Evolutionary conservation across 2,797 vertebrate species (phyloP).

Genomic region (Hapalemur alaotrensis): DNA sequence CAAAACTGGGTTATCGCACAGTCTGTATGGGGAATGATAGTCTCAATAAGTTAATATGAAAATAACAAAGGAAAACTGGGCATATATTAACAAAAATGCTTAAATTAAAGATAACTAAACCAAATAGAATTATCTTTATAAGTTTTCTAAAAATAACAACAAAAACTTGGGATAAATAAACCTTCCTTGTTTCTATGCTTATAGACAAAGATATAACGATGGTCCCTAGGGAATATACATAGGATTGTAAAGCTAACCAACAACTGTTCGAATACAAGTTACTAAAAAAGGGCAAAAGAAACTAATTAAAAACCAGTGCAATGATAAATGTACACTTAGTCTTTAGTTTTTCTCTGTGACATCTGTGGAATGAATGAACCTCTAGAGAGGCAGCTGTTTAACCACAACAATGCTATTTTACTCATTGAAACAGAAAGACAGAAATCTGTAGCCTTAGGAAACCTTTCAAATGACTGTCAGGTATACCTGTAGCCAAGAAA

Average conservation of each 20-base stretch:
- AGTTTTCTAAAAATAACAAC: neutral
- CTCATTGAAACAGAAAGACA: neutral
- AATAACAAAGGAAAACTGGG: neutral
- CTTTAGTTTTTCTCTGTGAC: slow-evolving; percentile 1
- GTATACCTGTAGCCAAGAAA: neutral
- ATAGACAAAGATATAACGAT: neutral
- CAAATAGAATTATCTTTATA: neutral
- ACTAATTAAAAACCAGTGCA: neutral
- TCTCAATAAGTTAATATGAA: neutral
- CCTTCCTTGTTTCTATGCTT: neutral
- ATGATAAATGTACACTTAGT: neutral
- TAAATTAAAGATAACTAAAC: slow-evolving; percentile 19
- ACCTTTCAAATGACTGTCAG: neutral
- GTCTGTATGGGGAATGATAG: neutral
- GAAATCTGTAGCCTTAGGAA: slow-evolving; percentile 7
- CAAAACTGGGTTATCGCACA: neutral
- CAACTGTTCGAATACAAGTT: neutral
- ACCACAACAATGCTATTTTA: neutral
- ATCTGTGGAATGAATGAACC: slow-evolving; percentile 2
- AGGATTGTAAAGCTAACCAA: slow-evolving; percentile 23
- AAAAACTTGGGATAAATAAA: slow-evolving; percentile 21
- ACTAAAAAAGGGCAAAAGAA: neutral
- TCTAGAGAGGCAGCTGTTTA: neutral
- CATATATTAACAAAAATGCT: neutral
- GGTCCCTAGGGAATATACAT: neutral